Evolutionary conservation across 1,140 invertebrate genomes (phyloP).

Genomic region (Solen grandis): DNA sequence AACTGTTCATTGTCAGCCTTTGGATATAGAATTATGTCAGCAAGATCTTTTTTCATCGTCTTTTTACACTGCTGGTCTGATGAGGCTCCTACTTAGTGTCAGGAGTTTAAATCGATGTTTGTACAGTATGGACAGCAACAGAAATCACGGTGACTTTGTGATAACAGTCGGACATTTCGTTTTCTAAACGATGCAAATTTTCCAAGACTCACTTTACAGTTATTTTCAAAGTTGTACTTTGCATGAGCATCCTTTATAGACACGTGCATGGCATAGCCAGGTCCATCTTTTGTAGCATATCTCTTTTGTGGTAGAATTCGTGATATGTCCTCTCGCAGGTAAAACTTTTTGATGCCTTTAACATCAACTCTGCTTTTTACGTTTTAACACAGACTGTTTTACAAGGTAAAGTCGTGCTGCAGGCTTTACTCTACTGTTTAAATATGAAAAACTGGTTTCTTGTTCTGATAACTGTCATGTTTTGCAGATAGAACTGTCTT

Average conservation of each 20-base stretch:
- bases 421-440: not conserved
- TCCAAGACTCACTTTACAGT: slow-evolving; percentile 28
- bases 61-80: slow-evolving; percentile 1
- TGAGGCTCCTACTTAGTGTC: not conserved
- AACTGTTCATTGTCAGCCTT: slow-evolving; percentile 31
- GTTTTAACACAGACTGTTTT: not conserved
- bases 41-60: slow-evolving; percentile 23
- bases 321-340: slow-evolving; percentile 37
- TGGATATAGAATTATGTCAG: slow-evolving; percentile 49
- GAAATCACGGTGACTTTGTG: not conserved
- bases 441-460: too few relatives aligned
- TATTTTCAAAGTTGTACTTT: slow-evolving; percentile 13
- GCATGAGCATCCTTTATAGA: slow-evolving; percentile 29
- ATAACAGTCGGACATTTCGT: slow-evolving; percentile 5
- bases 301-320: slow-evolving; percentile 45
- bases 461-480: not conserved
- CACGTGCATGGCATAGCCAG: slow-evolving; percentile 52
- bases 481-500: not conserved
- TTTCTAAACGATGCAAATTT: slow-evolving; percentile 34
- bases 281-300: slow-evolving; percentile 55
- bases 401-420: not conserved
- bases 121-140: slow-evolving; percentile 23
- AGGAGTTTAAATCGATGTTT: slow-evolving; percentile 34
- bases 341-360: slow-evolving; percentile 15
- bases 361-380: slow-evolving; percentile 7